A percentile compares a stretch with the other conserved stretches of the same genome.
phyloP scores from a whole-genome alignment of 2,113 vertebrate genomes.

The Melanerpes formicivorus region DNA sequence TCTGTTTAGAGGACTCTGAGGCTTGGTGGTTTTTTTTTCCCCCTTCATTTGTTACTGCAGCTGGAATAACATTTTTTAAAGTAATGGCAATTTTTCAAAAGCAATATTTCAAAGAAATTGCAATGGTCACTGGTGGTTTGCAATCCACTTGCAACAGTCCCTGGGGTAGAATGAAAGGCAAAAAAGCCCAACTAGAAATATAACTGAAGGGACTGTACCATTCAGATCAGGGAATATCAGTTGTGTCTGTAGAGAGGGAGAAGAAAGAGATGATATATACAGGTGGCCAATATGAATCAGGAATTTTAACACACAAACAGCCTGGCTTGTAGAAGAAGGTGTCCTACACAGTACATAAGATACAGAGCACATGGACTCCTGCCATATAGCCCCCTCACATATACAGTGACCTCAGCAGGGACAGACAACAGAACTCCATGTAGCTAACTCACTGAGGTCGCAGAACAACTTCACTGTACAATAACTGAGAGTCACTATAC shows the following conservation, averaged over 20 bases:
- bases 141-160: constrained; percentile 3
- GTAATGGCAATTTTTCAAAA: constrained; percentile 17
- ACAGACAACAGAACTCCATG: neutral
- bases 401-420: neutral
- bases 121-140: constrained; percentile 21
- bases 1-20: neutral
- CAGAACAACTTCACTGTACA: neutral
- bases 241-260: neutral
- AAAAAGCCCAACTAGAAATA: neutral
- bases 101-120: constrained; percentile 3
- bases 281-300: neutral
- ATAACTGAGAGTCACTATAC: neutral
- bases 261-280: constrained; percentile 38
- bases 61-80: constrained; percentile 1
- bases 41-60: constrained; percentile 19
- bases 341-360: neutral
- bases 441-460: neutral
- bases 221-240: constrained; percentile 9
- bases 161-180: neutral
- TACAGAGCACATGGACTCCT: neutral
- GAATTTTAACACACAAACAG: neutral
- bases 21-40: neutral
- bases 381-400: neutral
- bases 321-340: constrained; percentile 10
- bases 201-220: neutral